Base-by-base conservation (phyloP, 1,140 invertebrate genomes). In the Acyrthosiphon pisum region DNA sequence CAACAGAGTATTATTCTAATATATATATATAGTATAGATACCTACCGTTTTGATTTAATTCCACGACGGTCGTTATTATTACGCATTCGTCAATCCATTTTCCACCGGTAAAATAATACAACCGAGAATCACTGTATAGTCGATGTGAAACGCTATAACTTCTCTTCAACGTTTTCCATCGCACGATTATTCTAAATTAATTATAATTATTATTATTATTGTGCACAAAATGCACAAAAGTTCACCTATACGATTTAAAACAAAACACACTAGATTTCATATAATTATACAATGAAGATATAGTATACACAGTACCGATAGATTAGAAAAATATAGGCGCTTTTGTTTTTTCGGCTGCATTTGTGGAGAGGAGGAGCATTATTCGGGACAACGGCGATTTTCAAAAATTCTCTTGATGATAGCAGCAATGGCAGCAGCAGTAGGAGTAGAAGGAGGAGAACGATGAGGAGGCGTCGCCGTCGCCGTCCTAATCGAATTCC, bases 401-500 rank as follows among this genome's bases (percentile, higher is more conserved):
- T 83, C 3, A 22, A 37, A 83, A 83, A 83, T 35, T 8, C 37
- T 8, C 0, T 83, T 83, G 81, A 35, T 37, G 23, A 76, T 30
- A 68, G 11, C 30, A n/a, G 26, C 9, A 60, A 48, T 14, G 46
- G 46, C 48, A 50, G 30, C 7, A n/a, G 60, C 14, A 76, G 22
- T 0, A 68, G 9, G 9, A 68, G 60, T n/a, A 76, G 30, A 0
- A 68, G n/a, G 30, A 68, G 18, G 23, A 84, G 6, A 46, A 46
- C 20, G 83, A 86, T 18, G 60, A 86, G 41, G 41, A 44, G 84
- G 26, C 41, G 37, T 46, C 14, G 60, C 30, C 41, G 23, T 86
- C n/a, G 46, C 9, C 35, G 48, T 76, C 53, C 53, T 91, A 91
- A 91, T 91, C 90, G 90, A 83, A 91, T 91, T 50, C 8, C 90